Conservation (phyloP, 2,113 vertebrate species). For the Tichodroma muraria region DNA sequence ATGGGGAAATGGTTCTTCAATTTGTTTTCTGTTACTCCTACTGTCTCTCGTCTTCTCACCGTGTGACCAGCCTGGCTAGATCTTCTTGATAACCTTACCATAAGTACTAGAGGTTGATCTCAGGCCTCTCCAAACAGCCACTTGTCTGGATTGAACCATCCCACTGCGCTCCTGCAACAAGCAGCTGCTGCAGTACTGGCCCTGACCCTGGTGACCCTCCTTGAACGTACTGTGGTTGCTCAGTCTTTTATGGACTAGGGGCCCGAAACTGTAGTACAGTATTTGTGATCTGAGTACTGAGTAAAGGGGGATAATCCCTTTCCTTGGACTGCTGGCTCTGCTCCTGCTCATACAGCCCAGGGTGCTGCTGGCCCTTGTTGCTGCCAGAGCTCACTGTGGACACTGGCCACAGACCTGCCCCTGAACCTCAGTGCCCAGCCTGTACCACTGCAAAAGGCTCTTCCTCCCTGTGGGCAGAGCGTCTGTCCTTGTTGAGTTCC, state of each 20-base stretch:
- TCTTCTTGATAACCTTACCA: not conserved
- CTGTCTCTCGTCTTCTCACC: not conserved
- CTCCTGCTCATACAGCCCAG: not conserved
- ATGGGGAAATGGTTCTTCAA: not conserved
- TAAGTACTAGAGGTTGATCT: not conserved
- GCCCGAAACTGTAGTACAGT: fast-evolving
- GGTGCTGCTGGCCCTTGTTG: not conserved
- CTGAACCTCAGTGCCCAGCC: not conserved
- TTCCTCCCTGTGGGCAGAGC: not conserved
- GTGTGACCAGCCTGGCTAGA: not conserved
- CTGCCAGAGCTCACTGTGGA: not conserved
- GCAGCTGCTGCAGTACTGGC: not conserved
- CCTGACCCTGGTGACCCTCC: not conserved
- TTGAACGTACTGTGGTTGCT: not conserved
- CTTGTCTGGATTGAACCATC: not conserved
- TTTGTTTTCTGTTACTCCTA: not conserved
- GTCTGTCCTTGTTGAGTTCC: not conserved
- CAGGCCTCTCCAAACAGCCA: not conserved
- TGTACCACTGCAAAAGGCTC: not conserved
- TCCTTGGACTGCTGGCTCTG: not conserved
- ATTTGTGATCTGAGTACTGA: not conserved
- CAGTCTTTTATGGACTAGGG: not conserved
- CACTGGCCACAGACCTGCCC: not conserved
- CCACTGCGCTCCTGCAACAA: fast-evolving
- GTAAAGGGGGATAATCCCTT: not conserved